Evolutionary conservation across 2,113 vertebrate genomes (phyloP).

Genomic region (Xiphophorus maculatus): DNA sequence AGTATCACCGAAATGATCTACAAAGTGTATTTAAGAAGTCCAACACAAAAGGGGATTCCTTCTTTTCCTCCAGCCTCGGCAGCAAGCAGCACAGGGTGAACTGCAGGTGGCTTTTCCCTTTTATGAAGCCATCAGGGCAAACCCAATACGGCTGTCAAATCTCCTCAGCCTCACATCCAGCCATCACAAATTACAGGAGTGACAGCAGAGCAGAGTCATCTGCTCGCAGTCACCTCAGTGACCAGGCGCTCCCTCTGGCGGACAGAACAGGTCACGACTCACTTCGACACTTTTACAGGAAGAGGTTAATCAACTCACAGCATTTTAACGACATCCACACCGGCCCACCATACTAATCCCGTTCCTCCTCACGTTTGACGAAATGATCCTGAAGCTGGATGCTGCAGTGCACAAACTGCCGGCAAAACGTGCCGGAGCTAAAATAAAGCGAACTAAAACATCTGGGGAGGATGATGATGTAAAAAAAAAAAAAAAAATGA

Average conservation of each 20-base stretch:
- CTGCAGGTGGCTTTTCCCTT: not conserved
- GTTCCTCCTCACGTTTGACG: slow-evolving; percentile 13
- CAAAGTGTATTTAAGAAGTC: too few relatives aligned
- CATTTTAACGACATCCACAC: slow-evolving; percentile 61
- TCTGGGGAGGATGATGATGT: slow-evolving; percentile 3
- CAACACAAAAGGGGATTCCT: not conserved
- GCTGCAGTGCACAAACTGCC: slow-evolving; percentile 9
- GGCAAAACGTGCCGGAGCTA: slow-evolving; percentile 11
- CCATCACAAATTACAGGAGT: not conserved
- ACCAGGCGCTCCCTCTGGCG: slow-evolving; percentile 57
- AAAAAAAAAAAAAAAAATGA: not conserved
- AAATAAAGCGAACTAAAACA: slow-evolving; percentile 16
- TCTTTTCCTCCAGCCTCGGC: not conserved
- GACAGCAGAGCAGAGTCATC: not conserved
- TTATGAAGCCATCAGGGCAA: not conserved
- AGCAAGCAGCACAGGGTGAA: not conserved
- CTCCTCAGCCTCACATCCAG: not conserved
- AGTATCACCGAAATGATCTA: too few relatives aligned
- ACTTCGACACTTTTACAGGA: slow-evolving; percentile 34
- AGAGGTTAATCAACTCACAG: slow-evolving; percentile 61
- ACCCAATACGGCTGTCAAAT: not conserved
- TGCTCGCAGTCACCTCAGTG: slow-evolving; percentile 9
- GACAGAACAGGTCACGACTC: not conserved
- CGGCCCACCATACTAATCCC: slow-evolving; percentile 44
- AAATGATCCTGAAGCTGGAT: not conserved